Base-by-base conservation (phyloP, 2,888 invertebrate species). In the Eristalis intricaria region DNA sequence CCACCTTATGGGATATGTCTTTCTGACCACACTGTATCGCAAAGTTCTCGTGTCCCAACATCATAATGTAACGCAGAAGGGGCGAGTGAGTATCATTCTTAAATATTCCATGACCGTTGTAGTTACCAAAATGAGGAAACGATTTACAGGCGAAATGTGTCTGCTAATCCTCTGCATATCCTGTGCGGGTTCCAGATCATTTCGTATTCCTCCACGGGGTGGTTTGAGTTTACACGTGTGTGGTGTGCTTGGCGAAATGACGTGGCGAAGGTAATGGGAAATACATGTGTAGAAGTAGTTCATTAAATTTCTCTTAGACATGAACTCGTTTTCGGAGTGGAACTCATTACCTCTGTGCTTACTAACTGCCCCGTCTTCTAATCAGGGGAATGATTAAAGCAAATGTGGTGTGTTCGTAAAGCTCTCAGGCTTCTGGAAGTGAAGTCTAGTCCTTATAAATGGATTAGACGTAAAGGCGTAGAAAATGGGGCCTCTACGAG, bases 191-290 rank as follows among this genome's bases (percentile, higher is more conserved):
- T 4, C 26, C 13, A n/a, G 38, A 22, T 29, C 10, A 43, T 38
- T 26, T 10, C 23, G 56, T 58, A 29, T 40, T 40, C 74, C n/a
- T 22, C 22, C 15, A 43, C 5, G 11, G 10, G 19, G 43, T 19
- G 1, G 26, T 23, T 38, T 7, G 22, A 35, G n/a, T n/a, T n/a
- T 56, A 35, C 7, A 29, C 13, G 19, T 5, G 32, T 40, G 13
- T 32, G 56, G 10, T 22, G 22, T 32, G 15, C 29, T 38, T 23
- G 69, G 13, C 69, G n/a, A n/a, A n/a, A n/a, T n/a, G 64, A 84
- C 79, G 84, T 84, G 79, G 79, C 70, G 60, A 38, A 65, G 38
- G 23, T 56, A 70, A 80, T 80, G 75, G 71, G 40, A 65, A 58
- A 61, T 60, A 56, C 7, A n/a, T n/a, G n/a, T n/a, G n/a, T n/a